Base-by-base conservation (phyloP, 2,888 invertebrate genomes). In the Helleia helle region DNA sequence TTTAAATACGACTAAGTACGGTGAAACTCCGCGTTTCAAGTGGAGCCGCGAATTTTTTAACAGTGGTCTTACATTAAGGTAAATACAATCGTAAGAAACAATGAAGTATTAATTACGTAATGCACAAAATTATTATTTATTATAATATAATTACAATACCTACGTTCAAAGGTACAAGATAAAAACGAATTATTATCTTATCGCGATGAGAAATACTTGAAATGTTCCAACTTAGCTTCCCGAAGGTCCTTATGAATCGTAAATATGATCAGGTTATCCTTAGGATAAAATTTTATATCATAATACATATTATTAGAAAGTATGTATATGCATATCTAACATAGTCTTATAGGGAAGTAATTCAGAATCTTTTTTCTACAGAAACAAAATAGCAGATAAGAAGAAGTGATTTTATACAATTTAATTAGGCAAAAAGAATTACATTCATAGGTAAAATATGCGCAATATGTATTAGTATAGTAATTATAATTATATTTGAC, bases 91-190 rank as follows among this genome's bases (percentile, higher is more conserved):
- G 75, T 81, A 77, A 81, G 81, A 84, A 83, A 83, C 74, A 77
- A 83, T 83, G 71, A 80, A 77, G 75, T 80, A 80, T 79, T 70
- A 72, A 74, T 81, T 83, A 81, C 71, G 74, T 81, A 81, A 83
- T 83, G 80, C 83, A 83, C 77, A 77, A 83, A 77, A 80, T 74
- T 76, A 74, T 80, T 75, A 77, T 77, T 74, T 63, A 77, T 77
- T 76, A 79, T 77, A 79, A 81, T 83, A 79, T 77, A 79, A 83
- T 83, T 84, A 84, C 81, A 83, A 76, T 81, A 81, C 79, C 83
- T 83, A 84, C 74, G 57, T 74, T 71, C 68, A 76, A 83, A 80
- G 79, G 81, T 83, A 80, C 71, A 80, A 79, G 76, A 79, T 80
- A 81, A 73, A 81, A 83, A 81, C 64, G 75, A 77, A 74, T 79